Evolutionary conservation across 2,888 invertebrate genomes (phyloP).

Genomic region (Campopleginae sp.): DNA sequence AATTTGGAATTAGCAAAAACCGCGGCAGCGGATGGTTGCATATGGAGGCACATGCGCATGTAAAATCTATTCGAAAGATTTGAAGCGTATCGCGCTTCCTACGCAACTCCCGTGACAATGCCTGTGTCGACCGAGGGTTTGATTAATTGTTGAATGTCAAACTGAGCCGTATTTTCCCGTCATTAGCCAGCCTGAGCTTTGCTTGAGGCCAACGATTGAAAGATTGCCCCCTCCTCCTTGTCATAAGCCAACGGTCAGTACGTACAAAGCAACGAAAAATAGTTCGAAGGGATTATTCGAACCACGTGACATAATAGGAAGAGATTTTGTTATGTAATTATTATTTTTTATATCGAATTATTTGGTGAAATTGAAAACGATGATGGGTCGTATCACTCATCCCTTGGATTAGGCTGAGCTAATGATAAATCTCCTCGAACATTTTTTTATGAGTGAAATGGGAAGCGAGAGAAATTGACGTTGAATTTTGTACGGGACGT

Average conservation of each 20-base stretch:
- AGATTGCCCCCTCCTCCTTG: background rate
- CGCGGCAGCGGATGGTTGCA: background rate
- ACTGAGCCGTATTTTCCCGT: background rate
- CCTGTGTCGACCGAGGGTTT: slow-evolving; percentile 17
- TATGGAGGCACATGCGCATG: background rate
- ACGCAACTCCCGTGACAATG: slow-evolving; percentile 25
- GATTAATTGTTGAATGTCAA: slow-evolving; percentile 6
- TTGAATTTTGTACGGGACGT: slow-evolving; percentile 12
- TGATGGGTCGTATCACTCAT: background rate
- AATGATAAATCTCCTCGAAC: background rate
- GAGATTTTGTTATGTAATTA: background rate
- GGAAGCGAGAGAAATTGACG: background rate
- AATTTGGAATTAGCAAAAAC: background rate
- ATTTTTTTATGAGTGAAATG: background rate
- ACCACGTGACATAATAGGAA: background rate
- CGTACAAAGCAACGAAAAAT: background rate
- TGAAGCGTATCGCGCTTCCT: slow-evolving; percentile 10
- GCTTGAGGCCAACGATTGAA: background rate
- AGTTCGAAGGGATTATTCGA: background rate
- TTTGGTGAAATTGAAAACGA: background rate
- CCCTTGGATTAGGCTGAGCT: background rate
- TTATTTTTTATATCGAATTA: background rate
- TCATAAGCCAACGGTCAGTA: background rate
- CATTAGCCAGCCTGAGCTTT: background rate
- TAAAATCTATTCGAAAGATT: background rate